Evolutionary conservation across 1,140 invertebrate species (phyloP).

Genomic region (Drosophila murphyi): DNA sequence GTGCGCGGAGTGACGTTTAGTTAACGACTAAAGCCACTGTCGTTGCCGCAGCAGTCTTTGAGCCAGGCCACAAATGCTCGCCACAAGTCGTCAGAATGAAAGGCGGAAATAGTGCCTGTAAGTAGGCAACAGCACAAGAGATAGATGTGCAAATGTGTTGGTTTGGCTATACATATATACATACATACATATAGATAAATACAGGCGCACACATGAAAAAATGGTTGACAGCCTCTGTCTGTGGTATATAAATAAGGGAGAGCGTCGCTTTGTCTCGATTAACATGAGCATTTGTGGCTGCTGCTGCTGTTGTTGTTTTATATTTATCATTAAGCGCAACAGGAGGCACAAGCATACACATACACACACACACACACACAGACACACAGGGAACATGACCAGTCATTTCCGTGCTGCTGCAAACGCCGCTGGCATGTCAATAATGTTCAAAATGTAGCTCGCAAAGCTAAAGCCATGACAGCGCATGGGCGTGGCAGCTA

Average conservation of each 20-base stretch:
- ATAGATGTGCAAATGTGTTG: conserved; percentile 9
- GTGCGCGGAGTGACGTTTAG: conserved; percentile 61
- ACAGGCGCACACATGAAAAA: too few relatives aligned
- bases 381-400: conserved; percentile 20
- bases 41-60: conserved; percentile 60
- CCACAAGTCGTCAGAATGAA: conserved; percentile 70
- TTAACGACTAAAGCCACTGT: conserved; percentile 64
- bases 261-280: conserved; percentile 73
- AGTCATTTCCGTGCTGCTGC: conserved; percentile 59
- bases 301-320: conserved; percentile 37
- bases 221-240: conserved; percentile 13
- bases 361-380: neutral
- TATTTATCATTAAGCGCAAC: conserved; percentile 76
- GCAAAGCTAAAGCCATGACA: conserved; percentile 30
- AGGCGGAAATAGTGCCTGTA: conserved; percentile 79
- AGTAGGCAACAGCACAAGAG: conserved; percentile 70
- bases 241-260: conserved; percentile 49
- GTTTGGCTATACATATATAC: conserved; percentile 6
- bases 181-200: conserved; percentile 1
- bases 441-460: conserved; percentile 76
- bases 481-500: conserved; percentile 25
- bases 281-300: conserved; percentile 63
- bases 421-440: conserved; percentile 77
- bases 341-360: conserved; percentile 43
- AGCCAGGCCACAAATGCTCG: conserved; percentile 34